These are phyloP conservation scores for Falco biarmicus DNA, from an alignment of 2,797 vertebrate species.

Conservation along the genomic window DNA sequence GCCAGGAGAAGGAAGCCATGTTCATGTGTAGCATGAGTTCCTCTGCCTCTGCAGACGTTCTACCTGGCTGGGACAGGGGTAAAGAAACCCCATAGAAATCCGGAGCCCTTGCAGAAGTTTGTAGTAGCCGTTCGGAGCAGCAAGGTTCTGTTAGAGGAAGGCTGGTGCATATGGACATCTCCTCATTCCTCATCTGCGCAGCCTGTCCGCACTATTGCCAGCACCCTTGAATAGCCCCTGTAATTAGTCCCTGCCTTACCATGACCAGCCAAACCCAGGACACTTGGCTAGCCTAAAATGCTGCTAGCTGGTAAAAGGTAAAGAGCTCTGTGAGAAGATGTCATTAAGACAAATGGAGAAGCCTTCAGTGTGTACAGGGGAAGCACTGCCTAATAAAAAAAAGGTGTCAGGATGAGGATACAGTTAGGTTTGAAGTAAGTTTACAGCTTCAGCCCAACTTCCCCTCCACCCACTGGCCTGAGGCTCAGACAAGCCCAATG, in stretches of 20 bases:
- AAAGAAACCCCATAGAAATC: neutral
- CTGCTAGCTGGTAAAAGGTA: neutral
- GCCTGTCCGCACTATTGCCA: neutral
- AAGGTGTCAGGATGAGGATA: neutral
- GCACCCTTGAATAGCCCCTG: neutral
- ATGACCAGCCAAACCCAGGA: neutral
- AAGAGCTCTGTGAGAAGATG: neutral
- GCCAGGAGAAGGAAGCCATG: neutral
- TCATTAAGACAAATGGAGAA: neutral
- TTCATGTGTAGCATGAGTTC: neutral
- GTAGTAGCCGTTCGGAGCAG: neutral
- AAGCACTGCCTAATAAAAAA: neutral
- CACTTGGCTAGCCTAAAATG: neutral
- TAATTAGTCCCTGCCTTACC: neutral
- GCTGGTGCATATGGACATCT: neutral
- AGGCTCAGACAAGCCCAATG: neutral
- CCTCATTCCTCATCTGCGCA: neutral
- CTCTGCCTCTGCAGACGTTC: neutral
- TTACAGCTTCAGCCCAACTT: neutral
- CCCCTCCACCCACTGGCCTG: neutral
- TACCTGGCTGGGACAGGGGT: neutral
- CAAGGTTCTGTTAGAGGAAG: neutral
- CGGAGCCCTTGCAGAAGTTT: neutral
- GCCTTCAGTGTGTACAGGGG: neutral
- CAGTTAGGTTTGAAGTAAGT: neutral